Conservation (phyloP, 2,113 vertebrate genomes). For the Stercorarius parasiticus region DNA sequence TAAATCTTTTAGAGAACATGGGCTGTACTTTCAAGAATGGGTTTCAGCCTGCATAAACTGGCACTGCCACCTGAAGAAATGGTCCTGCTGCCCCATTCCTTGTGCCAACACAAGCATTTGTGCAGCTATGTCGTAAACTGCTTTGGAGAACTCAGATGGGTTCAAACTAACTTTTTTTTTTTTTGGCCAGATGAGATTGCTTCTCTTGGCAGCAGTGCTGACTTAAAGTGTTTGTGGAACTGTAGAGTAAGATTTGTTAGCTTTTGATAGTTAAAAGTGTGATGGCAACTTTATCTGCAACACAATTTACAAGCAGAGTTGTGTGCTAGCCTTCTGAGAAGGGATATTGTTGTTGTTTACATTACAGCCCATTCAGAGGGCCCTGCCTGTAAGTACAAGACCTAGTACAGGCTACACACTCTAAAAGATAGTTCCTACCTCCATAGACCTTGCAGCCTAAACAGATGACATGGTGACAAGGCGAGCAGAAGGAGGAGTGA, state of each 20-base stretch:
- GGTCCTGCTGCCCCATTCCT: background rate
- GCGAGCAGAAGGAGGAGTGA: background rate
- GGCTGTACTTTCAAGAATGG: background rate
- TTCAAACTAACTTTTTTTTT: constrained; percentile 46
- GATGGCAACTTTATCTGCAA: constrained; percentile 37
- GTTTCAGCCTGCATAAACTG: constrained; percentile 6
- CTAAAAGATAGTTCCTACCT: background rate
- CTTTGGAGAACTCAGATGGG: background rate
- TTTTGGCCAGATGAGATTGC: constrained; percentile 38
- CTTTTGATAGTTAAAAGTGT: constrained; percentile 40
- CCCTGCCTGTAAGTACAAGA: background rate
- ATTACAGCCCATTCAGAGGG: background rate
- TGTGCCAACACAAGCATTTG: constrained; percentile 55
- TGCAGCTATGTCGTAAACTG: constrained; percentile 20
- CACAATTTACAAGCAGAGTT: background rate
- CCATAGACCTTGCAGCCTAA: background rate
- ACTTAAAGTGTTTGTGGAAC: constrained; percentile 45
- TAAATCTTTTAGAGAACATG: background rate
- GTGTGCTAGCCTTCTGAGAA: background rate
- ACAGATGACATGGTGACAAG: background rate
- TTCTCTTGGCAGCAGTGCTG: constrained; percentile 46
- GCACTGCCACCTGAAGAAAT: constrained; percentile 42
- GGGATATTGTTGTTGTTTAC: background rate
- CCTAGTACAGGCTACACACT: rapidly evolving
- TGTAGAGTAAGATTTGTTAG: constrained; percentile 25